Evolutionary conservation across 64 coral and sea anemone species (phyloP).

Genomic region (Trachythela sp.): DNA sequence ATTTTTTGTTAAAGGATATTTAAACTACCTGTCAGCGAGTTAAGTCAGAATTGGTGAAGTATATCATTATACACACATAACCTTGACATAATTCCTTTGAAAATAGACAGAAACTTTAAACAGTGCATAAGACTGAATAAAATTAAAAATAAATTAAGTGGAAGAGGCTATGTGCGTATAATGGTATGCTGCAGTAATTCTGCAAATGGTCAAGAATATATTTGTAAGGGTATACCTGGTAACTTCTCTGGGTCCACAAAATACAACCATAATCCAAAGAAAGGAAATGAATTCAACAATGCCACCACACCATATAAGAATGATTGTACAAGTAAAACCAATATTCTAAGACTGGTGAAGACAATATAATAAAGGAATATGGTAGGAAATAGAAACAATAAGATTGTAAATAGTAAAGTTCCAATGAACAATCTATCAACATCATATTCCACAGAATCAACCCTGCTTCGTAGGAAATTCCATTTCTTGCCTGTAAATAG

Average conservation of each 20-base stretch:
- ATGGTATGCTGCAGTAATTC: too few species aligned
- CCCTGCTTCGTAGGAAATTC: conserved; percentile 69
- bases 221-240: conserved; percentile 53
- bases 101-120: too few species aligned
- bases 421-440: conserved; percentile 81
- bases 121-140: too few species aligned
- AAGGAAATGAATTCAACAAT: conserved; percentile 59
- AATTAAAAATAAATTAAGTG: too few species aligned
- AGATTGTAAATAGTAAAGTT: conserved; percentile 74
- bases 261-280: conserved; percentile 53
- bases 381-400: conserved; percentile 87
- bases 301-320: conserved; percentile 21
- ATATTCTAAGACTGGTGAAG: conserved; percentile 68
- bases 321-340: conserved; percentile 61
- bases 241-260: conserved; percentile 46
- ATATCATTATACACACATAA: too few species aligned
- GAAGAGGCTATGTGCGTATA: too few species aligned
- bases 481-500: conserved; percentile 71
- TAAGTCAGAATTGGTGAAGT: too few species aligned
- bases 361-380: conserved; percentile 78
- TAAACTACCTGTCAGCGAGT: too few species aligned
- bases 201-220: neutral
- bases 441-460: conserved; percentile 76
- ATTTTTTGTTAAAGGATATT: too few species aligned
- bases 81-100: too few species aligned